phyloP scores from a whole-genome alignment of 2,797 vertebrate genomes.

The Eremophila alpestris region DNA sequence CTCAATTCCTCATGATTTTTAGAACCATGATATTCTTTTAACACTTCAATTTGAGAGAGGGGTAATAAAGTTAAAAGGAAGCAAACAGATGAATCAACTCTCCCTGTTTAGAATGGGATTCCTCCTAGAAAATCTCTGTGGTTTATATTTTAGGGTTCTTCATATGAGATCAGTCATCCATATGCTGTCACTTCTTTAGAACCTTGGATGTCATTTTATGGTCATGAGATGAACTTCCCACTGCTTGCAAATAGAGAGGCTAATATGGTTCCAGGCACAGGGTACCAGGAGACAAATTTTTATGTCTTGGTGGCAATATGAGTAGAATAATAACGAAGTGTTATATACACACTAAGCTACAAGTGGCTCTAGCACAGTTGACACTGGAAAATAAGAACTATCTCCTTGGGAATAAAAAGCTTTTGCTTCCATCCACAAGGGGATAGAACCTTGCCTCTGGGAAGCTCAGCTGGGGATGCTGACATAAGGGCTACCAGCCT shows the following conservation, averaged over 20 bases:
- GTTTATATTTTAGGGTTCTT: not conserved
- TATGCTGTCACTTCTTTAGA: not conserved
- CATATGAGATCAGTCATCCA: not conserved
- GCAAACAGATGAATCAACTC: not conserved
- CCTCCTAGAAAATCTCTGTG: not conserved
- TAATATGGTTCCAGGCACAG: not conserved
- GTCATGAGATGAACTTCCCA: not conserved
- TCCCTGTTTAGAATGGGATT: slow-evolving; percentile 9
- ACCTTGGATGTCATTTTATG: not conserved
- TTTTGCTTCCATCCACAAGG: not conserved
- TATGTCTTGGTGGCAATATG: not conserved
- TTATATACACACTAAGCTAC: not conserved
- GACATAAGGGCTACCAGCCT: not conserved
- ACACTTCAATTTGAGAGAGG: not conserved
- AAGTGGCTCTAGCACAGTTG: not conserved
- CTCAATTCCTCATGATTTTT: not conserved
- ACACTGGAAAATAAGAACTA: not conserved
- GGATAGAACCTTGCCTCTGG: not conserved
- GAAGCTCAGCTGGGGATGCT: not conserved
- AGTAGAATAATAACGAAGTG: not conserved
- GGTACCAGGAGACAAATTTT: not conserved
- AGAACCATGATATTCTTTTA: slow-evolving; percentile 34
- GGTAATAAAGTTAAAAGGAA: slow-evolving; percentile 33
- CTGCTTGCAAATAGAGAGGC: not conserved
- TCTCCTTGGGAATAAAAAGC: not conserved